Evolutionary conservation across 2,797 vertebrate genomes (phyloP).

Genomic region (Fringilla coelebs): DNA sequence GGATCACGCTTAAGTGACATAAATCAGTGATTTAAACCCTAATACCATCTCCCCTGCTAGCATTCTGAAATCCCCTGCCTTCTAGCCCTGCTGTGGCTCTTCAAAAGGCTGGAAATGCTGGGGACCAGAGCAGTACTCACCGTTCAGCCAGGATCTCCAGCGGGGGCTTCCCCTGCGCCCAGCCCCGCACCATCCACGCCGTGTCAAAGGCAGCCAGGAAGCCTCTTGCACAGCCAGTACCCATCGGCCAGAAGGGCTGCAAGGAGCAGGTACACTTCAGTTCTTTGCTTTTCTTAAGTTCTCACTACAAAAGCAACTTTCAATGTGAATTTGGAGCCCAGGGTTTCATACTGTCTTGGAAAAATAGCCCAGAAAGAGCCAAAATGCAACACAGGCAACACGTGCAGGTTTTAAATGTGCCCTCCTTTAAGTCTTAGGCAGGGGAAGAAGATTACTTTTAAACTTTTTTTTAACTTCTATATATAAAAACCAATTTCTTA

Average conservation of each 20-base stretch:
- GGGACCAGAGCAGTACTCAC: constrained; percentile 64
- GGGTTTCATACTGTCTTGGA: neutral
- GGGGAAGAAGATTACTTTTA: neutral
- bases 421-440: neutral
- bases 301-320: neutral
- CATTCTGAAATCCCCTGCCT: neutral
- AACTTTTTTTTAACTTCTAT: neutral
- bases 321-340: neutral
- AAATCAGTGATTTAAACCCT: neutral
- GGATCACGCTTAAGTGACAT: neutral
- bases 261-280: constrained; percentile 13
- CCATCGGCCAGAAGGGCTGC: constrained; percentile 99
- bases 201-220: constrained; percentile 96
- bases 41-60: neutral
- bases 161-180: constrained; percentile 85
- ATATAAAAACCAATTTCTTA: neutral
- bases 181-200: constrained; percentile 95
- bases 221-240: constrained; percentile 94
- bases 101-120: no score
- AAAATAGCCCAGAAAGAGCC: neutral
- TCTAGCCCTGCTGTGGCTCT: neutral
- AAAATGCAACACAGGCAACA: neutral
- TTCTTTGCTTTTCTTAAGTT: neutral
- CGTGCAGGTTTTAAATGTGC: neutral
- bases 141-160: constrained; percentile 93